Percentiles rank a stretch among this genome's conserved stretches.
Evolutionary conservation across 2,888 invertebrate genomes (phyloP).

Genomic region (Ariolimax columbianus): DNA sequence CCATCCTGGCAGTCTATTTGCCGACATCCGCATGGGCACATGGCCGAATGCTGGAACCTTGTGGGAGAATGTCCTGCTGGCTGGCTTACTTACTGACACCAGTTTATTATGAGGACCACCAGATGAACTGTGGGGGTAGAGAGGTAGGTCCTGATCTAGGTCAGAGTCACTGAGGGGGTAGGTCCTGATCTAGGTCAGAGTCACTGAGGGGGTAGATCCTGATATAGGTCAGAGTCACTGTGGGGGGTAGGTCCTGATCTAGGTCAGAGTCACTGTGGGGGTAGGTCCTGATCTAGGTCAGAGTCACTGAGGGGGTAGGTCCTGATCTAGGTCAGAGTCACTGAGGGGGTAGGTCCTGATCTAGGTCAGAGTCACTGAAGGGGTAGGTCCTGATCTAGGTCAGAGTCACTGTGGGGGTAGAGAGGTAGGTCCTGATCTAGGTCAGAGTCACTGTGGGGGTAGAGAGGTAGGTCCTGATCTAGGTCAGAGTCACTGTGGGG

Average conservation of each 20-base stretch:
- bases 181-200: background rate
- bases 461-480: no score
- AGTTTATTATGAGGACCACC: slow-evolving; percentile 55
- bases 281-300: no score
- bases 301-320: background rate
- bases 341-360: no score
- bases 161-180: background rate
- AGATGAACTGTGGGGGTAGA: slow-evolving; percentile 55
- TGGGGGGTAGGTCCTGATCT: no score
- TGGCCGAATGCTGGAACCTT: slow-evolving; percentile 54
- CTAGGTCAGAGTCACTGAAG: no score
- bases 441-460: no score
- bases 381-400: no score
- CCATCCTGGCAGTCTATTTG: background rate
- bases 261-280: no score
- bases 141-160: slow-evolving; percentile 27
- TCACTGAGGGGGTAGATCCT: background rate
- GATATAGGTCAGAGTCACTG: no score
- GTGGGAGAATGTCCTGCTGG: slow-evolving; percentile 35
- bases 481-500: slow-evolving; percentile 57
- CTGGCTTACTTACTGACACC: slow-evolving; percentile 22
- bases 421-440: no score
- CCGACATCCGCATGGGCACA: slow-evolving; percentile 27
- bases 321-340: no score
- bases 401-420: no score